phyloP scores from a whole-genome alignment of 2,113 vertebrate species.

The Lophius piscatorius region DNA sequence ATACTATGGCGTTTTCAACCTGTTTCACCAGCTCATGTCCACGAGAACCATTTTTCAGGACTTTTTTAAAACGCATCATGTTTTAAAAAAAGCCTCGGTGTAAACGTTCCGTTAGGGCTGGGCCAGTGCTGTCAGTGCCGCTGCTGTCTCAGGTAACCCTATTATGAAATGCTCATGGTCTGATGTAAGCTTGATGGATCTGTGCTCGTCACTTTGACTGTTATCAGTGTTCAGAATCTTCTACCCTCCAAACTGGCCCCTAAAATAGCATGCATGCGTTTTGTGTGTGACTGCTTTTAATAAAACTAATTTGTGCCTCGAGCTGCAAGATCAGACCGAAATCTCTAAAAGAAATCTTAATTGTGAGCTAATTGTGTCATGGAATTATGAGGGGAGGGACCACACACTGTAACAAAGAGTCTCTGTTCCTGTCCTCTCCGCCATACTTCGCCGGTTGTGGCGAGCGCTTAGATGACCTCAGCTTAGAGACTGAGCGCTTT shows the following conservation, averaged over 20 bases:
- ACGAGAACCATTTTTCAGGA: too few species aligned
- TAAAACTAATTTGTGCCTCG: neutral
- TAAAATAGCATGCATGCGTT: constrained; percentile 39
- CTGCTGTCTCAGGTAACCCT: neutral
- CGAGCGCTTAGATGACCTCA: constrained; percentile 62
- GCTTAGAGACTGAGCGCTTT: constrained; percentile 56
- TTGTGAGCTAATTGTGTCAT: neutral
- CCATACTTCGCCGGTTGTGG: constrained; percentile 35
- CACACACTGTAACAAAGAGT: constrained; percentile 33
- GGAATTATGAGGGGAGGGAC: neutral
- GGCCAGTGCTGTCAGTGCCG: too few species aligned
- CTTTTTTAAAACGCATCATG: too few species aligned
- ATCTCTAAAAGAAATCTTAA: neutral
- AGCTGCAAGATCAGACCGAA: neutral
- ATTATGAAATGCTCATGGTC: constrained; percentile 51
- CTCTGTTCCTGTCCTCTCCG: constrained; percentile 37
- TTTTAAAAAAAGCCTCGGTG: too few species aligned
- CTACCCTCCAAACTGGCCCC: constrained; percentile 10
- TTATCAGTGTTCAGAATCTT: neutral
- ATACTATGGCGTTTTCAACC: too few species aligned
- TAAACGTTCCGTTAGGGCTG: too few species aligned
- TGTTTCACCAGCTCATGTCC: too few species aligned
- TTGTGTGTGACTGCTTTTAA: constrained; percentile 15
- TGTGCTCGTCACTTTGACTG: constrained; percentile 1
- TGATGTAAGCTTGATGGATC: constrained; percentile 13